Evolutionary conservation across 2,888 invertebrate genomes (phyloP).

Genomic region (Lacanobia oleracea): DNA sequence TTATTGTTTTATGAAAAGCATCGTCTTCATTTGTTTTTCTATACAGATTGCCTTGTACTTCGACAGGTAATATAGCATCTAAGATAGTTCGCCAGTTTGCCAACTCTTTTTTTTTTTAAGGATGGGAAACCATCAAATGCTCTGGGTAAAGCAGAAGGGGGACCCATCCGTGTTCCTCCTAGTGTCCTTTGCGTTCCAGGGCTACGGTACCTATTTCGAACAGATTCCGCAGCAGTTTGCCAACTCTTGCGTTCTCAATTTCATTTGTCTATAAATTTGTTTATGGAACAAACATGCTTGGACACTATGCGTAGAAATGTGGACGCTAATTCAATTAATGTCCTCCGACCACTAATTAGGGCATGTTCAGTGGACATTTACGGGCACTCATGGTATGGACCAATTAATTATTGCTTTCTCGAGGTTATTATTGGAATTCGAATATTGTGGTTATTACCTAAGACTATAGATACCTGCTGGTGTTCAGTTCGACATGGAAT

Average conservation of each 20-base stretch:
- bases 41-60: background rate
- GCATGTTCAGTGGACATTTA: constrained; percentile 56
- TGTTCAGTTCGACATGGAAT: no score
- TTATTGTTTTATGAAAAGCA: background rate
- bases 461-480: background rate
- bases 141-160: no score
- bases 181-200: no score
- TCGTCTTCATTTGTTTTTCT: background rate
- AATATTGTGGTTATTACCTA: constrained; percentile 9
- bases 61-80: background rate
- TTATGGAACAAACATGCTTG: constrained; percentile 34
- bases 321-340: constrained; percentile 50
- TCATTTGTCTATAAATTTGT: constrained; percentile 30
- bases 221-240: no score
- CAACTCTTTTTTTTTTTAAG: no score
- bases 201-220: no score
- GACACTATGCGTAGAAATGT: constrained; percentile 40
- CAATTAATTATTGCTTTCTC: constrained; percentile 54
- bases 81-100: no score
- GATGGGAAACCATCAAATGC: no score
- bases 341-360: constrained; percentile 47
- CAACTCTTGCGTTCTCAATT: constrained; percentile 9
- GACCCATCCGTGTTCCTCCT: no score
- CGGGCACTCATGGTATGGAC: constrained; percentile 40
- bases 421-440: constrained; percentile 34